A percentile compares a stretch with the other conserved stretches of the same genome.
These are phyloP conservation scores for Pachyrhynchus sulphureomaculatus DNA, from an alignment of 1,140 invertebrate species.

Conservation along the genomic window DNA sequence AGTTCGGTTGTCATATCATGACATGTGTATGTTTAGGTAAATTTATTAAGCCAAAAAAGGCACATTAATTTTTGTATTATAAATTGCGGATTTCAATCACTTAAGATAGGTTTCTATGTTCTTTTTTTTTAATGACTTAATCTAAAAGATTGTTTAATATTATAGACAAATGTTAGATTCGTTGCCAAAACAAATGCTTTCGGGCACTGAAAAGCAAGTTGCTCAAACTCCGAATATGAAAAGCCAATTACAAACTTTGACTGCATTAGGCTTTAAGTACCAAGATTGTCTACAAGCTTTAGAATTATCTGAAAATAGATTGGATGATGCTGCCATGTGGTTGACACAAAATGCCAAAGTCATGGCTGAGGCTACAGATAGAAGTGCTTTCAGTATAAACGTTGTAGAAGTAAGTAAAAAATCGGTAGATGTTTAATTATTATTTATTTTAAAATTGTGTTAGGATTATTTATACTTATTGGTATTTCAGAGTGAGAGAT, in stretches of 20 bases:
- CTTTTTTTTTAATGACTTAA: no score
- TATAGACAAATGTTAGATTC: slow-evolving; percentile 78
- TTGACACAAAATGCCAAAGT: slow-evolving; percentile 67
- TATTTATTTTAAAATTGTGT: no score
- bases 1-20: slow-evolving; percentile 89
- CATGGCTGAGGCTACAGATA: slow-evolving; percentile 9
- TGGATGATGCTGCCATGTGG: slow-evolving; percentile 85
- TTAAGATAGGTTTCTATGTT: neutral
- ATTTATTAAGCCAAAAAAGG: neutral
- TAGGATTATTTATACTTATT: no score
- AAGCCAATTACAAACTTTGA: slow-evolving; percentile 57
- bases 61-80: no score
- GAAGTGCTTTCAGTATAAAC: slow-evolving; percentile 33
- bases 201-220: slow-evolving; percentile 54
- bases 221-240: slow-evolving; percentile 35
- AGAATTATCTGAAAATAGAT: slow-evolving; percentile 62
- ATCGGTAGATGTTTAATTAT: no score
- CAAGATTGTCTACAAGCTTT: slow-evolving; percentile 73
- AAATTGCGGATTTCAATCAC: neutral
- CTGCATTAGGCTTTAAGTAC: slow-evolving; percentile 69
- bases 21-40: slow-evolving; percentile 83
- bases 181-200: slow-evolving; percentile 74
- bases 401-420: slow-evolving; percentile 40
- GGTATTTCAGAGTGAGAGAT: no score
- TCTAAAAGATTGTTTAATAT: no score